Evolutionary conservation across 2,888 invertebrate genomes (phyloP), one percentile per base, ranked within the genome.

Genomic region (Cetonia aurata): DNA sequence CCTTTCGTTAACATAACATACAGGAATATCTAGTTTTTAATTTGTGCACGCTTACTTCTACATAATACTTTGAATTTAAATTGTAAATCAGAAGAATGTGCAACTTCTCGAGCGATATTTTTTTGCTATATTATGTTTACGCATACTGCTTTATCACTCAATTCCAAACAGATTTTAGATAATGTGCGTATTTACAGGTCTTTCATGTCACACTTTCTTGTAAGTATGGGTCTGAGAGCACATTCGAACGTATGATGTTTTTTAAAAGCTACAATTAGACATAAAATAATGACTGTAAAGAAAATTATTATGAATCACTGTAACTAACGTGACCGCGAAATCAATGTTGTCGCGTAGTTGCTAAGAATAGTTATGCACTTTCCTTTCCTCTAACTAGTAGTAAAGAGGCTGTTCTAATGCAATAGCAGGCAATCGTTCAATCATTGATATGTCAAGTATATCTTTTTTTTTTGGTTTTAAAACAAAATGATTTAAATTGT

Each of bases 11-110:
- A 15, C 62, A 65, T 65, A 65, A 68, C 41, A 68, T 68, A 70
- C 69, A 62, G 55, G 69, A 42, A 70, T 65, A 65, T 62, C 69
- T 55, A 62, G 69, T 70, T 70, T 70, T 65, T 42, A 50, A 10
- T 53, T 69, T 25, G 25, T 31, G 37, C 37, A 17, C 69, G 53
- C 31, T 42, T 33, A 46, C 8, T 19, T 48, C 42, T 52, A 17
- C 37, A n/a, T 67, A 67, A 44, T 31, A 68, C 50, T 65, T 50
- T 50, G 62, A 55, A 70, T 70, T 70, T 60, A 60, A 60, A 55
- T 53, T 56, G 60, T 70, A 55, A 70, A 70, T 70, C 33, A 33
- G 6, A 57, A 70, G 69, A 65, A 70, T 69, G 31, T 62, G 53
- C 44, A 62, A 62, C 42, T 60, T 25, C 42, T 42, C 44, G 67